Evolutionary conservation across 2,888 invertebrate species (phyloP).

Genomic region (Tiliacea aurago): DNA sequence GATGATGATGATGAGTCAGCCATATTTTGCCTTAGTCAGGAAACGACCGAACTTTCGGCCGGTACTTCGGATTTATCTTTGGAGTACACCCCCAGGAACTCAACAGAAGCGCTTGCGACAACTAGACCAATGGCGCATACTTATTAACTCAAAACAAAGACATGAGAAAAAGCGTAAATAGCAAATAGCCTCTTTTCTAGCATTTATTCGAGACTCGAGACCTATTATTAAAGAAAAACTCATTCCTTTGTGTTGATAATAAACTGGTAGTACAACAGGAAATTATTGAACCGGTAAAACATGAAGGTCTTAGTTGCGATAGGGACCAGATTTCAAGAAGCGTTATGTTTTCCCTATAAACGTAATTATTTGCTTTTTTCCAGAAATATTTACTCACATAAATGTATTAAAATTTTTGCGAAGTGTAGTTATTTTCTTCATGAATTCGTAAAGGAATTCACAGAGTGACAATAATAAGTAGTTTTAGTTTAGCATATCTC

Average conservation of each 20-base stretch:
- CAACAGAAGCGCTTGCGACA: background rate
- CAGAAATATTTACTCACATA: background rate
- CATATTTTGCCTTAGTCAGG: too few species aligned
- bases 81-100: too few species aligned
- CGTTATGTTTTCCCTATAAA: slow-evolving; percentile 4
- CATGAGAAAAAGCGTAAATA: background rate
- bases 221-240: background rate
- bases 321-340: slow-evolving; percentile 9
- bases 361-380: background rate
- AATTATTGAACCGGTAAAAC: slow-evolving; percentile 40
- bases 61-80: too few species aligned
- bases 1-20: too few species aligned
- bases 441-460: background rate
- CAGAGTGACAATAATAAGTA: background rate
- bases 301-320: background rate
- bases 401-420: background rate
- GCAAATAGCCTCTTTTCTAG: background rate
- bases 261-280: slow-evolving; percentile 9
- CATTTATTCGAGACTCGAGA: background rate
- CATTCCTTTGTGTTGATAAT: slow-evolving; percentile 10
- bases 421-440: background rate
- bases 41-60: too few species aligned
- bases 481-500: background rate
- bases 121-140: background rate
- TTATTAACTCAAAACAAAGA: background rate